Conservation (phyloP, 2,113 vertebrate genomes). For the Embiotoca jacksoni region DNA sequence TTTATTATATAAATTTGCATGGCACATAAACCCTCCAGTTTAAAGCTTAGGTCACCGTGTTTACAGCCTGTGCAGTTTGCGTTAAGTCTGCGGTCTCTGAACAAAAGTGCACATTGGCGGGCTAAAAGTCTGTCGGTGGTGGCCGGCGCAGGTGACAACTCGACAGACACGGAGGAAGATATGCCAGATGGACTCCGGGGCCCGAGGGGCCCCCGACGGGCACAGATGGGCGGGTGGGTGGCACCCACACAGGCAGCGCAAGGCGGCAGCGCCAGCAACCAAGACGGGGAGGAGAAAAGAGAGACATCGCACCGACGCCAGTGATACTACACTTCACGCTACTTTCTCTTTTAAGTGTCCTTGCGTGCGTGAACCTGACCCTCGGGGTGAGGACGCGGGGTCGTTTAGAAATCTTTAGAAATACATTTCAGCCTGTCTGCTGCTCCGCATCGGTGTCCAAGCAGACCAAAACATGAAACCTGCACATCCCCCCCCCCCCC, state of each 20-base stretch:
- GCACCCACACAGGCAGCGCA: conserved; percentile 62
- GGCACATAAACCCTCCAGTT: not conserved
- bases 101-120: not conserved
- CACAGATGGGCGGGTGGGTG: conserved; percentile 84
- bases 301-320: conserved; percentile 12
- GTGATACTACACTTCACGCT: conserved; percentile 57
- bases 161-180: conserved; percentile 79
- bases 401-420: not conserved
- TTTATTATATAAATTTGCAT: not conserved
- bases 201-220: conserved; percentile 56
- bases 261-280: conserved; percentile 34
- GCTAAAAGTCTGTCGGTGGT: conserved; percentile 15
- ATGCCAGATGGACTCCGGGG: conserved; percentile 79
- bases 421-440: too few relatives aligned
- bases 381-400: conserved; percentile 30
- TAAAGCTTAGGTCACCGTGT: conserved; percentile 4
- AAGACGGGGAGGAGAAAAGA: conserved; percentile 40
- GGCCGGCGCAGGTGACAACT: conserved; percentile 73
- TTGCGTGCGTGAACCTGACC: conserved; percentile 34
- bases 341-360: not conserved
- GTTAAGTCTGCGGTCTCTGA: conserved; percentile 1
- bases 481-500: too few relatives aligned
- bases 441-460: too few relatives aligned
- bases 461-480: too few relatives aligned
- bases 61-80: not conserved